Evolutionary conservation across 2,888 invertebrate species (phyloP), one percentile per base, ranked within the genome.

Genomic region (Aromia moschata): DNA sequence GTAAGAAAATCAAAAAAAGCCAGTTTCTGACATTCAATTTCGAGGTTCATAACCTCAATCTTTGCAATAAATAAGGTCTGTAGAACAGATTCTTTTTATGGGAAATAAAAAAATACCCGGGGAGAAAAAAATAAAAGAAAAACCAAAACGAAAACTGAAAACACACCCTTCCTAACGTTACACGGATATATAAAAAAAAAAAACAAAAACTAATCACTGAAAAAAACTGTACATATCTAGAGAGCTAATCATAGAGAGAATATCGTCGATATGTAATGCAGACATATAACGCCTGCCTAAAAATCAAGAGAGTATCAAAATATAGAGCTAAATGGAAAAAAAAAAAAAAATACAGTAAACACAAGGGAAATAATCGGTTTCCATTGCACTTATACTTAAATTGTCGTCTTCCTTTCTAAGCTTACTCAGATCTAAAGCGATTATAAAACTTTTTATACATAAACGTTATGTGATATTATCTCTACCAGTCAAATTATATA

Each of bases 261-360:
- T 74, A 74, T 75, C 72, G 71, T 77, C 77, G 78, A 78, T 78
- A 78, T 78, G 78, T 78, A 72, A 71, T 74, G 64, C 73, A 70
- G 75, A 72, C 70, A 65, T 70, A 67, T 58, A 62, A 67, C 66
- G 70, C 69, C 71, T 65, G 67, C 69, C 73, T 71, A 74, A 71
- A 67, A 70, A 73, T 55, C 67, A 72, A 68, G 74, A n/a, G n/a
- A 74, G 75, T 77, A 78, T 77, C 77, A 77, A 77, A 77, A 77
- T 75, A 76, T 74, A 73, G 61, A 72, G 69, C 65, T 71, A 72
- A 72, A 69, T 68, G 65, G 55, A 64, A 65, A 68, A 68, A 65
- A 64, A 65, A 68, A 68, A 65, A 69, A 72, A 65, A 54, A 60
- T 66, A 70, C 64, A 70, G 70, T 65, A 65, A 70, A 70, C 69